Evolutionary conservation across 2,113 vertebrate genomes (phyloP).

Genomic region (Varanus komodoensis): DNA sequence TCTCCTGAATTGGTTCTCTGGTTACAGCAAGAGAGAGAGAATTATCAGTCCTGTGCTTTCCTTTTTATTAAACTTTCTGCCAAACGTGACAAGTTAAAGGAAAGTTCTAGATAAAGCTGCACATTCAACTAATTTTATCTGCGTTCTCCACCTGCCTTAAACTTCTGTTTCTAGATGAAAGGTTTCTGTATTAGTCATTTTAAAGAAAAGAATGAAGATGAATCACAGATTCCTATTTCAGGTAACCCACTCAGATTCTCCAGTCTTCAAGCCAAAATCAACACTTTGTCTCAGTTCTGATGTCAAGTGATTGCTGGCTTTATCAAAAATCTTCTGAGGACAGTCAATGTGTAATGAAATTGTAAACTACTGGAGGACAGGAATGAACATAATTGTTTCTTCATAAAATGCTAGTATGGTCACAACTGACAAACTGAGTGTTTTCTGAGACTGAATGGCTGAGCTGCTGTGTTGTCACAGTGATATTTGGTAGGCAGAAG

Average conservation of each 20-base stretch:
- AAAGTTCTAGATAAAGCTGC: slow-evolving; percentile 47
- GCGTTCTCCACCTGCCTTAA: slow-evolving; percentile 11
- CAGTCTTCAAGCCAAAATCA: slow-evolving; percentile 14
- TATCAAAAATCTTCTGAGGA: background rate
- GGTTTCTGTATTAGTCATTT: background rate
- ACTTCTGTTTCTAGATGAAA: slow-evolving; percentile 17
- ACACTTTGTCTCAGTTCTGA: background rate
- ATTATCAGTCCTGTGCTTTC: slow-evolving; percentile 48
- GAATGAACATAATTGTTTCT: background rate
- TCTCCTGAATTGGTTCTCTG: slow-evolving; percentile 44
- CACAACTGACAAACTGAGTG: background rate
- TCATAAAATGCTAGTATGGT: background rate
- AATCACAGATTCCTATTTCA: slow-evolving; percentile 15
- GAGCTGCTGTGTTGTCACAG: background rate
- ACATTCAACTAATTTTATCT: slow-evolving; percentile 36
- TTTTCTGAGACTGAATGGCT: background rate
- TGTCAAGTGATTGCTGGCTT: background rate
- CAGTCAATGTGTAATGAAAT: background rate
- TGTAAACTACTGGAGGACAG: background rate
- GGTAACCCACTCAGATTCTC: background rate
- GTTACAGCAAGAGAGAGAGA: slow-evolving; percentile 41
- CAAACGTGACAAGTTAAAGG: slow-evolving; percentile 40
- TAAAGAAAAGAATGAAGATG: slow-evolving; percentile 31
- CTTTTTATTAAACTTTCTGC: slow-evolving; percentile 57
- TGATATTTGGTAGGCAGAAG: background rate